Base-by-base conservation (phyloP, 2,888 invertebrate genomes). In the Clivina fossor region DNA sequence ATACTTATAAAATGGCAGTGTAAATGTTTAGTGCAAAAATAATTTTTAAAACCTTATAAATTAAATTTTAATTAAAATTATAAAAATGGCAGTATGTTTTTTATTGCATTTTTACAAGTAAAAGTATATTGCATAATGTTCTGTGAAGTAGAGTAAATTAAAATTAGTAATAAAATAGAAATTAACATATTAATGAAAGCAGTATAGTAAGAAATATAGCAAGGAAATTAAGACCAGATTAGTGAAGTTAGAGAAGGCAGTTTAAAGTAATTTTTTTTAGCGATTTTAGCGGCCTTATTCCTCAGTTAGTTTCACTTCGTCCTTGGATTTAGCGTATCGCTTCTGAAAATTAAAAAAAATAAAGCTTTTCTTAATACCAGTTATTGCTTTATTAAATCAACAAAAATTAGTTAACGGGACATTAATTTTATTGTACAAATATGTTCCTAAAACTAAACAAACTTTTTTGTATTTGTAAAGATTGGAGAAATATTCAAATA, bases 261-360 rank as follows among this genome's bases (percentile, higher is more conserved):
- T 40, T 46, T 48, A 28, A 43, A 43, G 46, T 43, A 38, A 35
- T 8, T 28, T 40, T 35, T 32, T 26, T 40, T 50, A 40, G 22
- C 13, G 37, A 32, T 35, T 51, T 54, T 38, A 22, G 57, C 50
- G 35, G 41, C 51, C 46, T 58, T 50, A 19, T 24, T 61, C 59
- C 57, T 60, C 56, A 59, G 65, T 66, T 69, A 70, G 66, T 71
- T 69, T n/a, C 61, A 67, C 68, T 63, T 61, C 61, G 67, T 64
- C 58, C 55, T 61, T 46, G 41, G 48, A 69, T 69, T 71, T 71
- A 69, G 69, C 72, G 73, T 76, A 73, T 71, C 78, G 74, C 72
- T 78, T 78, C 78, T 78, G 78, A 61, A 78, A 78, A 65, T 66
- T 66, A 66, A 63, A 71, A 66, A 65, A 66, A 67, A 61, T 61